Evolutionary conservation across 2,797 vertebrate genomes (phyloP).

Genomic region (Sebastes matsubarae): DNA sequence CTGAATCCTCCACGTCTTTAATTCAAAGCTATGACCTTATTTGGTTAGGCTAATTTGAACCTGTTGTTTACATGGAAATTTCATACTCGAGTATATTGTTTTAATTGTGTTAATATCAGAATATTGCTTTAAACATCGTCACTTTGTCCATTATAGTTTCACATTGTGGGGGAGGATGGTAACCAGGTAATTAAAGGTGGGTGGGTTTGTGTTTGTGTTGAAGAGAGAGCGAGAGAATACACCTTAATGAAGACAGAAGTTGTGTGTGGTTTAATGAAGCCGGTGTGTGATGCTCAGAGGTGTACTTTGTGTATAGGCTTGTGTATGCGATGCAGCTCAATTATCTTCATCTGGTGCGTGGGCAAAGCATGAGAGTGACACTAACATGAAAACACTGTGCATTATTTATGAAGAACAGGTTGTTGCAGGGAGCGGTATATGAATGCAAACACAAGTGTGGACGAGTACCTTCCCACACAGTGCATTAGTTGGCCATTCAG

Average conservation of each 20-base stretch:
- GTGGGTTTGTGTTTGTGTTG: slow-evolving; percentile 2
- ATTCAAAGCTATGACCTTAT: slow-evolving; percentile 15
- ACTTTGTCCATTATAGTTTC: background rate
- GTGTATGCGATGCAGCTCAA: background rate
- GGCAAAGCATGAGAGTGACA: slow-evolving; percentile 23
- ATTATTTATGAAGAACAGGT: slow-evolving; percentile 42
- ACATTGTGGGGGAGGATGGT: slow-evolving; percentile 9
- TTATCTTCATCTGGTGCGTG: slow-evolving; percentile 22
- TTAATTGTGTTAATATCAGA: slow-evolving; percentile 26
- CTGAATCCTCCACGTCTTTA: background rate
- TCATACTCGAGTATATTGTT: background rate
- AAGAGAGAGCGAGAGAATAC: background rate
- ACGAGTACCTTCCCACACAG: slow-evolving; percentile 9
- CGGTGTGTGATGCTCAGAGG: background rate
- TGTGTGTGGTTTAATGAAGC: slow-evolving; percentile 16
- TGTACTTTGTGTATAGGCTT: slow-evolving; percentile 1
- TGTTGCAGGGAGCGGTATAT: background rate
- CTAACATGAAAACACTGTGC: slow-evolving; percentile 19
- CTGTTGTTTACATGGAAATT: background rate
- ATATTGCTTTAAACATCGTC: background rate
- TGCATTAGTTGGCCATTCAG: slow-evolving; percentile 1
- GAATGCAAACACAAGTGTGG: background rate
- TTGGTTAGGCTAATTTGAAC: slow-evolving; percentile 21
- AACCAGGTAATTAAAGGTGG: slow-evolving; percentile 3
- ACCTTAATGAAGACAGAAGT: slow-evolving; percentile 10